Evolutionary conservation across 1,140 invertebrate genomes (phyloP).

Genomic region (Cydia amplana): DNA sequence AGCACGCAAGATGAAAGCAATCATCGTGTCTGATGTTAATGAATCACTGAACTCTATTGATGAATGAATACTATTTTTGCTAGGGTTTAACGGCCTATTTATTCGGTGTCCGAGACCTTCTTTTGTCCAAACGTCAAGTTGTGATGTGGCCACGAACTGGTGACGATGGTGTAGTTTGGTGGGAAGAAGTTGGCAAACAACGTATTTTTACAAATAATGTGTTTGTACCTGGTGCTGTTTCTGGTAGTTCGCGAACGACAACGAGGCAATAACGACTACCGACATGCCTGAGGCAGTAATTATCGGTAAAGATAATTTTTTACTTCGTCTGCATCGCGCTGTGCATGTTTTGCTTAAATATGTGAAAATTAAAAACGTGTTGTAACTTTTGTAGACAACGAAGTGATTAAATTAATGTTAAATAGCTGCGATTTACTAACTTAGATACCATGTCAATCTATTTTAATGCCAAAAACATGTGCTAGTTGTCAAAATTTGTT

Average conservation of each 20-base stretch:
- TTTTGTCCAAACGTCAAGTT: slow-evolving; percentile 37
- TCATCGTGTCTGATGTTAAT: slow-evolving; percentile 30
- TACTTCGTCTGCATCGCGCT: background rate
- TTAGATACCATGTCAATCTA: too few species aligned
- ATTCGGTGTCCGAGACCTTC: slow-evolving; percentile 34
- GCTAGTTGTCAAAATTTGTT: too few species aligned
- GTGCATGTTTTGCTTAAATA: background rate
- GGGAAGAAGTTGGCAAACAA: slow-evolving; percentile 60
- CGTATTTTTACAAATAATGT: slow-evolving; percentile 46
- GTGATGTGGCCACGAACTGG: slow-evolving; percentile 40
- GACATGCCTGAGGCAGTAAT: slow-evolving; percentile 64
- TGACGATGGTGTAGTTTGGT: slow-evolving; percentile 62
- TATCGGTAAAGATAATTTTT: slow-evolving; percentile 59
- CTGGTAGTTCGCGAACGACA: slow-evolving; percentile 57
- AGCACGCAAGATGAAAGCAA: slow-evolving; percentile 17
- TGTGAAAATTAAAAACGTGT: background rate
- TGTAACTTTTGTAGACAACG: too few species aligned
- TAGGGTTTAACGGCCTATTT: slow-evolving; percentile 49
- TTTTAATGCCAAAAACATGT: too few species aligned
- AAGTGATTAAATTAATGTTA: too few species aligned
- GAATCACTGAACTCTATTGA: slow-evolving; percentile 53
- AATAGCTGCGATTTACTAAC: too few species aligned
- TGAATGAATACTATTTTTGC: slow-evolving; percentile 43
- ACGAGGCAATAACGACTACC: slow-evolving; percentile 54
- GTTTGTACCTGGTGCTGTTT: slow-evolving; percentile 47